Evolutionary conservation across 2,113 vertebrate species (phyloP), one percentile per base, ranked within the genome.

Genomic region (Takifugu flavidus): DNA sequence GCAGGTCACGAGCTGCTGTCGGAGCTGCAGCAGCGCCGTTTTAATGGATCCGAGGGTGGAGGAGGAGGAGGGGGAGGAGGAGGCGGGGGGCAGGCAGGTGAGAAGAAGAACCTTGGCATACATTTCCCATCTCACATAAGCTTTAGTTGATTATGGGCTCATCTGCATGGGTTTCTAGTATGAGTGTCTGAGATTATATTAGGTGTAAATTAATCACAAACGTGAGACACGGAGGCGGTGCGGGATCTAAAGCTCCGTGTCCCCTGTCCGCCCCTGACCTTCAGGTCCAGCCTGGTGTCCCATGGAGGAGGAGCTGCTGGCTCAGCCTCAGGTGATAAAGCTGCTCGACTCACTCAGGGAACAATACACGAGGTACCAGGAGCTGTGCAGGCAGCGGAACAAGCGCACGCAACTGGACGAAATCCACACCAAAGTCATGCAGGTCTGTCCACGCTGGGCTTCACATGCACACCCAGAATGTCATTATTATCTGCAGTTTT

Each of bases 261-360:
- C 29, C 3, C n/a, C 55, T 45, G 6, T 54, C 25, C 75, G 34
- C 43, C 56, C 15, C 26, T 59, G 53, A 54, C 62, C 65, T 39
- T 7, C 67, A 85, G 88, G 93, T 1, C 94, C 95, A 0, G 91
- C 95, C 1, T 98, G 97, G 97, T 94, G 95, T 34, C 96, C 97
- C 0, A 98, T 99, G 96, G 96, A 99, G 25, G 97, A 98, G 26
- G 97, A 99, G 71, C 90, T 98, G 20, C 90, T 98, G 78, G 97
- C 96, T 61, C 96, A 98, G 85, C 96, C 96, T 6, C 96, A 97
- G 86, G 97, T 99, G 43, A 95, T 98, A 94, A 98, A 98, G 86
- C 92, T 99, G 34, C 49, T 99, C 12, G 97, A 99, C 87, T 98
- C 97, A 0, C 92, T 99, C 52, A 84, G 96, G 58, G 96, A 98